Percentiles rank a stretch among this genome's conserved stretches.
These are phyloP conservation scores for Nycticryphes semicollaris DNA, from an alignment of 2,113 vertebrate genomes.

Conservation along the genomic window DNA sequence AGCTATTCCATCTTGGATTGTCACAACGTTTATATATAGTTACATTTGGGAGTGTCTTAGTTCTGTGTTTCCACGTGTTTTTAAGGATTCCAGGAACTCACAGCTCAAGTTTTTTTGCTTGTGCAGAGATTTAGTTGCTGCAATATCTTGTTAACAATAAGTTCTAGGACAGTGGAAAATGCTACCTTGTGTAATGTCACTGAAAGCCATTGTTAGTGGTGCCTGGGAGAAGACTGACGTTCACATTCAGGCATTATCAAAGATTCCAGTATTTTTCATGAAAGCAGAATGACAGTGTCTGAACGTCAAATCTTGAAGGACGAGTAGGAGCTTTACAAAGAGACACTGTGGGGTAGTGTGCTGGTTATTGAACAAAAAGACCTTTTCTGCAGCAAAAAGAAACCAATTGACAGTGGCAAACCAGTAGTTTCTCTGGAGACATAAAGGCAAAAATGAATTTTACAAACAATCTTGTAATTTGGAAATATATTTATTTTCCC, in stretches of 20 bases:
- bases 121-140: background rate
- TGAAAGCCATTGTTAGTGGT: slow-evolving; percentile 11
- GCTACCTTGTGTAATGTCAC: background rate
- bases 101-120: rapidly evolving
- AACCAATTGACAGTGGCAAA: background rate
- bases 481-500: background rate
- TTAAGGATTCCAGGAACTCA: background rate
- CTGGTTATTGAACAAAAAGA: slow-evolving; percentile 9
- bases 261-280: slow-evolving; percentile 26
- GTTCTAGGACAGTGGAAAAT: background rate
- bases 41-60: background rate
- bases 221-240: background rate
- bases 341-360: background rate
- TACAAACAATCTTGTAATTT: background rate
- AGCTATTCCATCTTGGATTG: background rate
- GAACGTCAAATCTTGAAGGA: background rate
- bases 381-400: background rate
- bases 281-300: slow-evolving; percentile 3
- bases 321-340: slow-evolving; percentile 12
- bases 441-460: background rate
- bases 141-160: background rate
- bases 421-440: background rate
- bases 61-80: background rate
- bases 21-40: background rate
- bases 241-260: background rate